Percentiles rank a stretch among this genome's conserved stretches.
Evolutionary conservation across 2,797 vertebrate species (phyloP).

Genomic region (Micropoecilia bifurca): DNA sequence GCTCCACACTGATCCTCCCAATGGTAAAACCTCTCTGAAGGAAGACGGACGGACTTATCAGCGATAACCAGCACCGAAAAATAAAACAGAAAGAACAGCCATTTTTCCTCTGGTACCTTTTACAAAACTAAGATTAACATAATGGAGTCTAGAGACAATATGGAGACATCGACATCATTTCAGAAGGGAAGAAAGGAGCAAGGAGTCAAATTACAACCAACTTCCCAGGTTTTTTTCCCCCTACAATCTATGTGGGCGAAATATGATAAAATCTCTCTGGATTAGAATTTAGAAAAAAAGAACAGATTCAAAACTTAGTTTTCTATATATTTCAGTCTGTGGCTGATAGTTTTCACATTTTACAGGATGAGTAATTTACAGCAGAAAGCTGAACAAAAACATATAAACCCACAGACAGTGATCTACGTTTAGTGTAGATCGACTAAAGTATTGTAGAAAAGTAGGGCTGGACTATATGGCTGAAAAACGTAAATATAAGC

Average conservation of each 20-base stretch:
- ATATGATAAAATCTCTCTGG: not conserved
- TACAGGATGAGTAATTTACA: not conserved
- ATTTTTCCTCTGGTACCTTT: not conserved
- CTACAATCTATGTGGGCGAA: not conserved
- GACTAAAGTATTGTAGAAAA: no score
- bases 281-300: not conserved
- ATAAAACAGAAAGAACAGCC: not conserved
- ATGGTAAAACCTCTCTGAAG: slow-evolving; percentile 4
- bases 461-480: no score
- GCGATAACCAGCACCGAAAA: not conserved
- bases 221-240: not conserved
- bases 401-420: not conserved
- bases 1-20: slow-evolving; percentile 15
- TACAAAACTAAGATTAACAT: not conserved
- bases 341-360: not conserved
- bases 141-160: not conserved
- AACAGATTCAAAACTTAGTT: not conserved
- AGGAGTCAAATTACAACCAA: not conserved
- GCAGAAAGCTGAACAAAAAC: not conserved
- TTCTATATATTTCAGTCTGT: not conserved
- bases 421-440: not conserved
- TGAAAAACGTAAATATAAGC: no score
- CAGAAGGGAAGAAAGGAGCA: not conserved
- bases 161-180: not conserved
- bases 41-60: not conserved